These are phyloP conservation scores for Hipposideros armiger DNA, from an alignment of 2,113 vertebrate genomes.

Conservation along the genomic window DNA sequence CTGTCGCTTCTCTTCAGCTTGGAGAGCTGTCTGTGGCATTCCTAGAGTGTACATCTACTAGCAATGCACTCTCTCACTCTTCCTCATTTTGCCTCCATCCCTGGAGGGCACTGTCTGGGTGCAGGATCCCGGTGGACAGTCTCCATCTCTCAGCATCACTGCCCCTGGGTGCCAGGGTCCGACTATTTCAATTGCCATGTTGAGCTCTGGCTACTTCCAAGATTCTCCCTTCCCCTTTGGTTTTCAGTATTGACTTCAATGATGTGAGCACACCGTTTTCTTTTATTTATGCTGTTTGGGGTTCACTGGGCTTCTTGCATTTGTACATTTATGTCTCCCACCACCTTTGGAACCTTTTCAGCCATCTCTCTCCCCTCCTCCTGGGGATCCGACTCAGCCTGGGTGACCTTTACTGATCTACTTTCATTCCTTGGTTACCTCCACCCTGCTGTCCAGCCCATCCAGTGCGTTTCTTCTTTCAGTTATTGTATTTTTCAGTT, in stretches of 20 bases:
- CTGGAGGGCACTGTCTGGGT: not conserved
- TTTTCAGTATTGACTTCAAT: not conserved
- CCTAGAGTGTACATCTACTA: too few relatives aligned
- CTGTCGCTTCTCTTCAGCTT: not conserved
- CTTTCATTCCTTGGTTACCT: not conserved
- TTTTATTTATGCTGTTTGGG: not conserved
- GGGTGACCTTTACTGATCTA: not conserved
- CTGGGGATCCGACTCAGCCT: not conserved
- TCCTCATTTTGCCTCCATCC: not conserved
- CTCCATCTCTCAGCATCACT: not conserved
- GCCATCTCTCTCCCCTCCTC: not conserved
- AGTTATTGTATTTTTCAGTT: not conserved
- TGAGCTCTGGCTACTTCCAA: not conserved
- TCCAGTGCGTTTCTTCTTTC: not conserved
- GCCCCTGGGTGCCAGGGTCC: not conserved
- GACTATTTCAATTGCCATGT: not conserved
- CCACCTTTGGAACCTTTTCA: not conserved
- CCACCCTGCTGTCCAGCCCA: not conserved
- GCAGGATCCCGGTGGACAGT: not conserved
- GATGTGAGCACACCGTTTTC: not conserved
- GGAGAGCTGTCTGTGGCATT: not conserved
- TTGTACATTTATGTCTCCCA: not conserved
- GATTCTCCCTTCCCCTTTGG: not conserved
- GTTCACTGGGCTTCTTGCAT: not conserved
- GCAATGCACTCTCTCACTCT: not conserved